These are phyloP conservation scores for Oryctolagus cuniculus DNA, from an alignment of 2,113 vertebrate species.

Conservation along the genomic window mOryCun1.1 NC_091451.1:38099001-38099500, in stretches of 20 bases:
- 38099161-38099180: neutral
- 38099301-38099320: neutral
- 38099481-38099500: neutral
- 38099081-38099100: neutral
- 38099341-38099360: neutral
- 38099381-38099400: conserved; percentile 17
- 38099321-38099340: neutral
- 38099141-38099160: neutral
- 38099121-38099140: neutral
- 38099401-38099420: neutral
- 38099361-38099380: conserved; percentile 3
- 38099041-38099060: neutral
- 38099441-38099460: neutral
- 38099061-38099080: neutral
- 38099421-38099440: neutral
- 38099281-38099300: neutral
- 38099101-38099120: neutral
- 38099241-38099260: neutral
- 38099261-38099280: neutral
- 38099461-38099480: neutral
- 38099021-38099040: neutral
- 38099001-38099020: neutral
- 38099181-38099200: neutral
- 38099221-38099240: neutral
- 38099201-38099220: neutral